Evolutionary conservation across 2,888 invertebrate species (phyloP).

Genomic region (Athalia circularis): DNA sequence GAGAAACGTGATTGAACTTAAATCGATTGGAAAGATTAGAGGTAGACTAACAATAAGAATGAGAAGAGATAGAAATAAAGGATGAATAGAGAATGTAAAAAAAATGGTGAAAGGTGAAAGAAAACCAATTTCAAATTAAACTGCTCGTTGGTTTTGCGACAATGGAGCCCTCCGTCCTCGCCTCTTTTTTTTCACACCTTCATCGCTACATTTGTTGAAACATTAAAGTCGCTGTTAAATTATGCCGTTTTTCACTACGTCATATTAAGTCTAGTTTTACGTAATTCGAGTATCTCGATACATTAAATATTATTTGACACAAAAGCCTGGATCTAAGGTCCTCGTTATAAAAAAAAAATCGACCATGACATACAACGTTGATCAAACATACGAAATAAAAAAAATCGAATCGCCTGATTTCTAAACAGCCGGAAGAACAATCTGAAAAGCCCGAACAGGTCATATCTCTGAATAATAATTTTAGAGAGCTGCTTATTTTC

Average conservation of each 20-base stretch:
- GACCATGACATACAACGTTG: too few relatives aligned
- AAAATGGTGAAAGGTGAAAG: constrained; percentile 46
- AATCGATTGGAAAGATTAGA: constrained; percentile 64
- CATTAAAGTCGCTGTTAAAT: neutral
- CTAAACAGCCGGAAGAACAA: too few relatives aligned
- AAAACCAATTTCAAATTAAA: constrained; percentile 61
- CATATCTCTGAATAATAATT: neutral
- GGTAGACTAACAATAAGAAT: constrained; percentile 56
- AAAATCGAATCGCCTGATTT: too few relatives aligned
- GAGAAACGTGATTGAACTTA: constrained; percentile 57
- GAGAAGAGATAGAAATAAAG: constrained; percentile 42
- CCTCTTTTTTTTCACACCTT: neutral
- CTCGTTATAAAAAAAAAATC: too few relatives aligned
- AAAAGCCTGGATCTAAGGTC: too few relatives aligned
- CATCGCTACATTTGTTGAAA: too few relatives aligned
- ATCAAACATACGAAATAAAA: too few relatives aligned
- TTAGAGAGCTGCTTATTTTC: neutral
- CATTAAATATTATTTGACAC: too few relatives aligned
- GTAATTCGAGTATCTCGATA: neutral
- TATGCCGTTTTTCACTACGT: neutral
- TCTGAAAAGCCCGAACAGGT: neutral
- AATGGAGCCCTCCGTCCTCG: constrained; percentile 26
- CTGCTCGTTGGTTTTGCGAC: constrained; percentile 54
- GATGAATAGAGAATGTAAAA: constrained; percentile 12
- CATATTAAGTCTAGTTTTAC: too few relatives aligned